Base-by-base conservation (phyloP, 2,888 invertebrate genomes). In the Amphipoea oculea region DNA sequence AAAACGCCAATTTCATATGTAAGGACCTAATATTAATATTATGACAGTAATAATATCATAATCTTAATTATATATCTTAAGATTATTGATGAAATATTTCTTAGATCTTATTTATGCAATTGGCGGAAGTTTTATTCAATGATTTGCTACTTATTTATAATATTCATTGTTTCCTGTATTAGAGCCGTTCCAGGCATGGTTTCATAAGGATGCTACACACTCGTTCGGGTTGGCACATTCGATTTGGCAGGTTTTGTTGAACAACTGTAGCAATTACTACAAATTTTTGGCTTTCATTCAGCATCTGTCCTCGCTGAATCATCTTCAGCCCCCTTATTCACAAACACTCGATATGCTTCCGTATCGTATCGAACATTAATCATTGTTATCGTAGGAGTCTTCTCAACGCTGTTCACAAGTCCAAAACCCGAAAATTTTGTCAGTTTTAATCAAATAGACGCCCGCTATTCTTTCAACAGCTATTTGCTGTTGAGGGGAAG, bases 131-230 rank as follows among this genome's bases (percentile, higher is more conserved):
- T n/a, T 54, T 79, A 63, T 63, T 54, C 45, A 29, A 17, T 45
- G 40, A 51, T 42, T 66, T 48, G 66, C 12, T 51, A 23, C 23
- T 60, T 17, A 42, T 67, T 40, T 67, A 48, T 51, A 42, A 42
- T 29, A 78, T 29, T 60, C 12, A 78, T 42, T 78, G 23, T 67
- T 78, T 67, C 66, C 54, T 78, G 40, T 60, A 40, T 17, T 42
- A 29, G n/a, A 20, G 23, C 5, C 17, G 17, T 67, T 17, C n/a
- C 42, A 14, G 20, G 45, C 9, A n/a, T n/a, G 45, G 29, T 29
- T 29, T 29, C 29, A 68, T 29, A 69, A 1, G 45, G 20, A 0
- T 69, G 20, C 11, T 1, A 65, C 65, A 40, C 65, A 65, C 65
- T 36, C 20, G 3, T 65, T 65, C 36, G 36, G 20, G 20, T 36